Base-by-base conservation (phyloP, 2,797 vertebrate genomes). In the Phoeniculus purpureus region DNA sequence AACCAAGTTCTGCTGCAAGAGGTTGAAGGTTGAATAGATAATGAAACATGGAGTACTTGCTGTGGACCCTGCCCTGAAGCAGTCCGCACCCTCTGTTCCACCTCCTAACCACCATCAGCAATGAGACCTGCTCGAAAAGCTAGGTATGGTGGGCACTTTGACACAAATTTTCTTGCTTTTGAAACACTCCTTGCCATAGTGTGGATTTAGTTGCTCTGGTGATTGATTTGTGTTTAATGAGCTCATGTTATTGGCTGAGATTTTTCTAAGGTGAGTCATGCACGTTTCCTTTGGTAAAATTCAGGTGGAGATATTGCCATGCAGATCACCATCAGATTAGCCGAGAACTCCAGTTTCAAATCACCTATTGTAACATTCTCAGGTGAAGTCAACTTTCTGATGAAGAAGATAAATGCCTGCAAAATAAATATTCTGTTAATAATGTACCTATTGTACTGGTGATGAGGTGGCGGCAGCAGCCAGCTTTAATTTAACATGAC, bases 401-500 rank as follows among this genome's bases (percentile, higher is more conserved):
- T 96, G 95, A 85, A 71, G 71, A 68, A 96, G 95, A 96, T 95
- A 95, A 94, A 81, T 75, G 86, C 60, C 94, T 89, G 67, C 87
- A 92, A 93, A 96, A 86, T 70, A 96, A 96, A 95, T 81, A 95
- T 60, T 56, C 90, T 15, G 52, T 78, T 93, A 94, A 94, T 90
- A 96, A 96, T 48, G 89, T 51, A 64, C 79, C 76, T 93, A 94
- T 95, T 94, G 94, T 94, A 51, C 60, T 94, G 81, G 75, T 71
- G 92, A 93, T 87, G 90, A 92, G 14, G 50, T 0, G 4, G 94
- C 40, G 18, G 88, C 75, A 82, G 85, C 86, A 26, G 90, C 81
- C 90, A 90, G 93, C 72, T 96, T 94, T 96, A 94, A 96, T 96
- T 96, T 91, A 90, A 89, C 93, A 85, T 93, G 95, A 94, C 64